These are phyloP conservation scores for Oscheius sp. DNA, from an alignment of 2,888 invertebrate species.

Conservation along the genomic window DNA sequence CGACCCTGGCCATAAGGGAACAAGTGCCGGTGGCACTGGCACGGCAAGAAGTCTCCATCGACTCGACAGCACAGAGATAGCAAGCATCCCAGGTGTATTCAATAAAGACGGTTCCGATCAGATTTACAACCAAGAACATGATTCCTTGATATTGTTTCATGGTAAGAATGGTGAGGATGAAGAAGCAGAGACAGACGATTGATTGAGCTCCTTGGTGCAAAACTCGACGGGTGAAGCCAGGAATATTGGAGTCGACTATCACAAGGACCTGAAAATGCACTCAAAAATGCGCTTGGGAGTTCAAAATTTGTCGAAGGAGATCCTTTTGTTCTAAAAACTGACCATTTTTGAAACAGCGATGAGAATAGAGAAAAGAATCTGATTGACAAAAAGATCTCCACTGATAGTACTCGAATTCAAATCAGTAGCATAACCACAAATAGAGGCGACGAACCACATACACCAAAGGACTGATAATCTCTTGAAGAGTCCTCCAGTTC, in stretches of 20 bases:
- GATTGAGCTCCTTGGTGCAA: slow-evolving; percentile 66
- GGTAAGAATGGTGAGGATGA: slow-evolving; percentile 59
- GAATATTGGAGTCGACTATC: slow-evolving; percentile 56
- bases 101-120: slow-evolving; percentile 68
- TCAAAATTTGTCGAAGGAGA: not conserved
- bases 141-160: slow-evolving; percentile 52
- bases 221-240: slow-evolving; percentile 62
- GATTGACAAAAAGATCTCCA: slow-evolving; percentile 67
- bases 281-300: not conserved
- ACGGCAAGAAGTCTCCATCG: slow-evolving; percentile 63
- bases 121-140: slow-evolving; percentile 61
- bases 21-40: slow-evolving; percentile 65
- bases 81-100: slow-evolving; percentile 70
- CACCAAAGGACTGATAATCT: slow-evolving; percentile 60
- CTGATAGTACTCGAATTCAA: slow-evolving; percentile 62
- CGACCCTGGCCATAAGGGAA: slow-evolving; percentile 63
- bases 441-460: slow-evolving; percentile 66
- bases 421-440: slow-evolving; percentile 68
- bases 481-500: slow-evolving; percentile 52
- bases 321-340: no score
- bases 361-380: slow-evolving; percentile 65
- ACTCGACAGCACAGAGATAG: slow-evolving; percentile 66
- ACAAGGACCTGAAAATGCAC: slow-evolving; percentile 62
- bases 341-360: slow-evolving; percentile 67
- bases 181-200: slow-evolving; percentile 65